Conservation (phyloP, 2,888 invertebrate species). For the Thymelicus lineola region DNA sequence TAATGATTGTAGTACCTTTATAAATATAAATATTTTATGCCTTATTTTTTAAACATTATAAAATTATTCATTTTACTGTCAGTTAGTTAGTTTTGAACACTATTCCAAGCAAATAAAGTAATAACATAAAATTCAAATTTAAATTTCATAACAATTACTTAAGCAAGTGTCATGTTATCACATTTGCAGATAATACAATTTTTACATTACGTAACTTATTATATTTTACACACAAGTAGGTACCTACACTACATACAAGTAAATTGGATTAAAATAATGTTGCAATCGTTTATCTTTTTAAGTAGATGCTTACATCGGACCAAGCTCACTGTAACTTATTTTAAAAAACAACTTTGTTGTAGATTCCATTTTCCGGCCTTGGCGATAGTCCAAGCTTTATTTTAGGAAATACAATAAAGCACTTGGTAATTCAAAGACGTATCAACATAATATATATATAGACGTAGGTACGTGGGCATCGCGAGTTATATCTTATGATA, state of each 20-base stretch:
- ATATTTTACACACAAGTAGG: too few species aligned
- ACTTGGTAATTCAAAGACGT: slow-evolving; percentile 34
- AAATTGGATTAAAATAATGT: slow-evolving; percentile 28
- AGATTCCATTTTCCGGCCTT: slow-evolving; percentile 57
- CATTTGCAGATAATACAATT: too few species aligned
- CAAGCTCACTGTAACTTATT: slow-evolving; percentile 55
- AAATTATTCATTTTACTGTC: too few species aligned
- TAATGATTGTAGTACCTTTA: too few species aligned
- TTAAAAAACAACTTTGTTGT: slow-evolving; percentile 60
- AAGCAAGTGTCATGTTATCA: too few species aligned
- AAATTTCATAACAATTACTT: too few species aligned
- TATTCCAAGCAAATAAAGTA: too few species aligned
- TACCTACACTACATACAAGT: neutral
- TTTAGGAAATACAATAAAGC: slow-evolving; percentile 53
- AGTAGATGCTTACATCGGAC: slow-evolving; percentile 32
- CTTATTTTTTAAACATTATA: neutral
- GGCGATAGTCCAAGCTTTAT: slow-evolving; percentile 70
- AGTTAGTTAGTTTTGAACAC: too few species aligned
- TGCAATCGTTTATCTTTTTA: slow-evolving; percentile 32
- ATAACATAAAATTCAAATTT: too few species aligned
- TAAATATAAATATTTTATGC: slow-evolving; percentile 15
- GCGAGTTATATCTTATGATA: too few species aligned
- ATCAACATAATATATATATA: neutral
- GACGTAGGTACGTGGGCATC: neutral
- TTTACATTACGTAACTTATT: too few species aligned